Base-by-base conservation (phyloP, 1,140 invertebrate genomes). In the Drosophila hydei region DNA sequence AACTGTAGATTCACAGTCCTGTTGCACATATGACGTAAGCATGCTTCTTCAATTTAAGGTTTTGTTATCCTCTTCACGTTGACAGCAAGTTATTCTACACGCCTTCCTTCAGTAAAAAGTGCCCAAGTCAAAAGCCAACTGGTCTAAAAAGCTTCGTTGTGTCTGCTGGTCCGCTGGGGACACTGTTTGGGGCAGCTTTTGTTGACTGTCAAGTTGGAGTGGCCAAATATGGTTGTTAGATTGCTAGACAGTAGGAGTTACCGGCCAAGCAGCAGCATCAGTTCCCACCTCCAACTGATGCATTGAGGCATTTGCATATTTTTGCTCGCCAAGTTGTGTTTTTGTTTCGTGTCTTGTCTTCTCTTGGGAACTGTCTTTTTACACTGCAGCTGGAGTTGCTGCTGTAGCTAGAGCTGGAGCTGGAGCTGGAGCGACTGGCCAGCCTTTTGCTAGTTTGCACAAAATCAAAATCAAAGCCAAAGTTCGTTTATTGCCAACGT, bases 221-320 rank as follows among this genome's bases (percentile, higher is more conserved):
- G 83, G 83, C 83, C 83, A 87, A 87, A 87, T 87, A 87, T 88
- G 83, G 83, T 88, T 87, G 83, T 87, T 87, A 87, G 81, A 75
- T 78, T 78, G 71, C 67, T 54, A 61, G 73, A 74, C 69, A 63
- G 51, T 50, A 65, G 58, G 16, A 25, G 59, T 33, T 42, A 3
- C 21, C 18, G 30, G 9, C 54, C 38, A 16, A 16, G 38, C 14
- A 25, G n/a, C 38, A 40, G 27, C 25, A 27, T 14, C 51, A 36
- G 51, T 30, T n/a, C 33, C 52, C 18, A 38, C 51, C 30, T 12
- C 33, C 12, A 27, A 18, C 33, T 50, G 43, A 30, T 51, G 40
- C 45, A 62, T 16, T 62, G 42, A 67, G 36, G 56, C 68, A 87
- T 87, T 87, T 87, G 83, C 83, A 87, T 87, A 88, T 88, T 88